phyloP scores from a whole-genome alignment of 2,888 invertebrate genomes.

The Drosophila nr. medialis region DNA sequence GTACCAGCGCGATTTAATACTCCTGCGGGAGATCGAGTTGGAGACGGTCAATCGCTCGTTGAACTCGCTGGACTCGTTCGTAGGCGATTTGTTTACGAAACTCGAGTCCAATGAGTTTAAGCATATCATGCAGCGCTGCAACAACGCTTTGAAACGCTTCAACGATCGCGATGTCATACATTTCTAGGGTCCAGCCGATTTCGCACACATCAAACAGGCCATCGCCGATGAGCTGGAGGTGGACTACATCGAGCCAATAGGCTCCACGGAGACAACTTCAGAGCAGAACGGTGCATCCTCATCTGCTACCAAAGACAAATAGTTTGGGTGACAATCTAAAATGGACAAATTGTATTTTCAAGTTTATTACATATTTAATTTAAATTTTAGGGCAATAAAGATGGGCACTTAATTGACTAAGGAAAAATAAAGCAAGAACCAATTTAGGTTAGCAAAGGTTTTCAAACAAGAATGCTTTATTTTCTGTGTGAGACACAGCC shows the following conservation, averaged over 20 bases:
- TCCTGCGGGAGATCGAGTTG: conserved; percentile 56
- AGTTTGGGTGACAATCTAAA: neutral
- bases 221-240: neutral
- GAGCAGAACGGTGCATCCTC: neutral
- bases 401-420: too few relatives aligned
- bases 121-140: conserved; percentile 25
- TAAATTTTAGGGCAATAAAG: too few relatives aligned
- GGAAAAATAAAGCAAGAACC: too few relatives aligned
- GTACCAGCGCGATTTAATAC: conserved; percentile 44
- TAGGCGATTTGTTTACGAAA: conserved; percentile 35
- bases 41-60: conserved; percentile 40
- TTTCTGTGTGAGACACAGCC: too few relatives aligned
- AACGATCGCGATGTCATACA: neutral
- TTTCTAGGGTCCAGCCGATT: neutral
- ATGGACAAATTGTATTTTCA: too few relatives aligned
- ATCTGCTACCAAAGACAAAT: neutral
- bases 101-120: conserved; percentile 25
- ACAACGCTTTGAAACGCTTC: conserved; percentile 20
- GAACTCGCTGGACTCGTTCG: conserved; percentile 25
- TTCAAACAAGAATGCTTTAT: too few relatives aligned
- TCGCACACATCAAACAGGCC: neutral
- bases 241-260: neutral
- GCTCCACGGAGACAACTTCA: neutral
- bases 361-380: too few relatives aligned
- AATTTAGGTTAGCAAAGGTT: too few relatives aligned